These are phyloP conservation scores for Nomada fucata DNA, from an alignment of 2,888 invertebrate species.

Conservation along the genomic window DNA sequence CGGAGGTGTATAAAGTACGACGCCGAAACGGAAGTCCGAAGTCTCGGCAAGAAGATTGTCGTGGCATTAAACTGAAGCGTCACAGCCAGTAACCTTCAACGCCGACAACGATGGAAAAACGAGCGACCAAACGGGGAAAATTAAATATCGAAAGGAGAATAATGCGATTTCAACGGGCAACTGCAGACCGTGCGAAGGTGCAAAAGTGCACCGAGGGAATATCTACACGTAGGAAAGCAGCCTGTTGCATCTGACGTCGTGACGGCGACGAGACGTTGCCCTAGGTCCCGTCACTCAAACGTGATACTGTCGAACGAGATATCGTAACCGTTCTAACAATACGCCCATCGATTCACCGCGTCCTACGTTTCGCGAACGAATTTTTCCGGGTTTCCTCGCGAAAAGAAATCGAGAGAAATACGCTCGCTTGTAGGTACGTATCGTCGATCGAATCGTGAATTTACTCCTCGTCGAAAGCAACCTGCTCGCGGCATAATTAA, in stretches of 20 bases:
- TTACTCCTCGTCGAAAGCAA: constrained; percentile 19
- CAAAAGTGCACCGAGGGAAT: constrained; percentile 42
- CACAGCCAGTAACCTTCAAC: constrained; percentile 36
- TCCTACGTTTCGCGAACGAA: not conserved
- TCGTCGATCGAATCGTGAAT: too few relatives aligned
- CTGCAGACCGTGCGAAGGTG: constrained; percentile 33
- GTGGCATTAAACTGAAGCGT: constrained; percentile 16
- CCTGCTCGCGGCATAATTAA: constrained; percentile 52
- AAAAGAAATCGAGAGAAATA: not conserved
- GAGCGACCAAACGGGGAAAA: not conserved
- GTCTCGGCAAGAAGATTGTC: not conserved
- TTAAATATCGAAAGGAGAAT: constrained; percentile 29
- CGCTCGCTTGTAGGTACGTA: too few relatives aligned
- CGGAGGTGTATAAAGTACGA: not conserved
- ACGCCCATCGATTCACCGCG: not conserved
- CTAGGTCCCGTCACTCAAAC: constrained; percentile 32
- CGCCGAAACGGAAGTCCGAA: not conserved
- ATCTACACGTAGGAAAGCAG: constrained; percentile 32
- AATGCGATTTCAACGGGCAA: constrained; percentile 35
- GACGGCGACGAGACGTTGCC: constrained; percentile 10
- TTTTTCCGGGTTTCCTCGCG: not conserved
- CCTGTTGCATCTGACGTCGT: constrained; percentile 48
- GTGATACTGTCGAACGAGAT: constrained; percentile 22
- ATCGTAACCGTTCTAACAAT: constrained; percentile 37
- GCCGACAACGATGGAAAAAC: not conserved